Evolutionary conservation across 2,113 vertebrate genomes (phyloP), one percentile per base, ranked within the genome.

Genomic region (Rutilus rutilus): DNA sequence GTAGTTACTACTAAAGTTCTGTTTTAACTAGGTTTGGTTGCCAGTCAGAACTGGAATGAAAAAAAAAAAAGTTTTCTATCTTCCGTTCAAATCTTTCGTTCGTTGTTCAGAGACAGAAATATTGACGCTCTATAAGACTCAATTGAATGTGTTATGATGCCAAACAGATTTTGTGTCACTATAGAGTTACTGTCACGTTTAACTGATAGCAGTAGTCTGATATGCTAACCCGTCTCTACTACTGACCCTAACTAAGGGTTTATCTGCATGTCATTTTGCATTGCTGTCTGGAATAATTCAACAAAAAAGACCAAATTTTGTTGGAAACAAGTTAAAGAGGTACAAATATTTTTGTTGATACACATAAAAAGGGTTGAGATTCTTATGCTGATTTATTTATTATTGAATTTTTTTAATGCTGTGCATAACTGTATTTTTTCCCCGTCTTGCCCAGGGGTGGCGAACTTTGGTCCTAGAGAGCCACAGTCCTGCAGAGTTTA

Each of bases 351-450:
- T 73, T 21, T 52, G 36, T 69, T 60, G 69, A 75, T 50, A 6
- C 1, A 8, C 67, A 69, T 69, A 69, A 64, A 65, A 25, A 47
- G 10, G 19, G 4, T 71, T 73, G 21, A 69, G 6, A 33, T 69
- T 5, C 25, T 27, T 81, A 33, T 75, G 27, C 84, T 80, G 76
- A 45, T 39, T 39, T 69, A 83, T 83, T 83, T 74, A 83, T 74
- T 83, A 82, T 71, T 83, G 8, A 7, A 33, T n/a, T 27, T 6
- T 74, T 5, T 59, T 17, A 42, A 39, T 52, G 36, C 33, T 15
- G 52, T 75, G 42, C 50, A 27, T 59, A 69, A 79, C 47, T 78
- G 23, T 62, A 1, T 11, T 23, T 78, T 21, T 21, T 21, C 0
- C 19, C 6, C 3, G 9, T 54, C n/a, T 47, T 42, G 57, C 2